These are phyloP conservation scores for Synanthedon formicaeformis DNA, from an alignment of 2,888 invertebrate species.

Conservation along the genomic window DNA sequence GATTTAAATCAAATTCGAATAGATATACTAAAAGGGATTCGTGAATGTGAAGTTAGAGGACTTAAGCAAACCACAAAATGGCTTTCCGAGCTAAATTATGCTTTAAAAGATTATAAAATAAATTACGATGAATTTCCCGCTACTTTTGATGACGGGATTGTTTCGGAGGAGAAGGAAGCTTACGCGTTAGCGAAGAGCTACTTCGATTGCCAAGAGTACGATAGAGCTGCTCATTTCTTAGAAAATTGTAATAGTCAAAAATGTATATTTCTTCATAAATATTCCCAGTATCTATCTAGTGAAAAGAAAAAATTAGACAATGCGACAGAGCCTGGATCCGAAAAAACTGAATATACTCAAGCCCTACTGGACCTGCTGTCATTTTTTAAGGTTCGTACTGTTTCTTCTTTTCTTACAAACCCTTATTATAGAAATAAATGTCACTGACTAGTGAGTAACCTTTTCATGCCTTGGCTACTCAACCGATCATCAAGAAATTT, in stretches of 20 bases:
- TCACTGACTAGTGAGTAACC: too few species aligned
- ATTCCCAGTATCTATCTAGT: conserved; percentile 87
- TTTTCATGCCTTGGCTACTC: too few species aligned
- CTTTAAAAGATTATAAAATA: conserved; percentile 76
- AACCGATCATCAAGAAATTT: too few species aligned
- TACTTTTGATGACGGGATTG: conserved; percentile 49
- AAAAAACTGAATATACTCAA: conserved; percentile 55
- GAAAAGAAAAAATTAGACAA: conserved; percentile 92
- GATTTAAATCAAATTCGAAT: conserved; percentile 54
- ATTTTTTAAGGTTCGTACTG: conserved; percentile 46
- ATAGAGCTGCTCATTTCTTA: conserved; percentile 85
- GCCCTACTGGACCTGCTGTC: conserved; percentile 53
- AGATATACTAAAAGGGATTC: conserved; percentile 51
- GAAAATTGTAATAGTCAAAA: conserved; percentile 77
- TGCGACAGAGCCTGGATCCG: conserved; percentile 43
- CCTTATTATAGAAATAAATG: too few species aligned
- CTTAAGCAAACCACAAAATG: conserved; percentile 87
- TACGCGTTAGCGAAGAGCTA: conserved; percentile 88
- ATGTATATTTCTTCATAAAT: conserved; percentile 85
- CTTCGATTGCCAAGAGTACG: conserved; percentile 92
- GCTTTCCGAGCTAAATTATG: conserved; percentile 87
- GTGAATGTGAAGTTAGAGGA: conserved; percentile 83
- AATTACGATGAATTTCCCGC: conserved; percentile 57
- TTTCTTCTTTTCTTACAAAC: too few species aligned
- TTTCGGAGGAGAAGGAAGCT: conserved; percentile 75